Evolutionary conservation across 2,888 invertebrate species (phyloP), one percentile per base, ranked within the genome.

Genomic region (Heliconius aoede): DNA sequence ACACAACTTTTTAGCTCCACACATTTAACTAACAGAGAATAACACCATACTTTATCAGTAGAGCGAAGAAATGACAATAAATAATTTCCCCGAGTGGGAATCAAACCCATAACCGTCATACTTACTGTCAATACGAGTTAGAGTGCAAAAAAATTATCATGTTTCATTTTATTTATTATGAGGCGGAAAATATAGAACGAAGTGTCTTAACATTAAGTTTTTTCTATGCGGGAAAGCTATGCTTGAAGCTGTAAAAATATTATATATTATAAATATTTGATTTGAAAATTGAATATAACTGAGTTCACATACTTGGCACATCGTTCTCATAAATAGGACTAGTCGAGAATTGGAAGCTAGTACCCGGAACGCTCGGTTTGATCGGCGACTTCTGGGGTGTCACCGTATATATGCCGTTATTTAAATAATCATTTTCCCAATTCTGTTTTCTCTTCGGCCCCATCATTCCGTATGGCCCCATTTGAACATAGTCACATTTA

Each of bases 301-400:
- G 46, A 73, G 40, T 72, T 46, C 11, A 85, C 84, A 84, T 84
- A 94, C 93, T 91, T 83, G 92, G 90, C 3, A 90, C 89, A 82
- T 94, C 94, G 82, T 94, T 94, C 82, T 93, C 94, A 80, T 93
- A 93, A 79, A 92, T 91, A 68, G 93, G 93, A 84, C 92, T 94
- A 1, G 92, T 87, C 1, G 93, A 88, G 82, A 94, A 93, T 79
- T 93, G 93, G 81, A 94, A 94, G 83, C 94, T 93, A 1, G 94
- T 90, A n/a, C 93, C 93, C 1, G 93, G 90, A 21, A 91, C 83
- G 8, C 85, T 89, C 0, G 91, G 88, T 76, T 93, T 93, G 64
- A 90, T 79, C 0, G 94, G 94, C 2, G 93, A 93, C 76, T 93
- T 93, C 78, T 93, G 94, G 5, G 94, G 93, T 2, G 92, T 92